Conservation (phyloP, 2,888 invertebrate genomes). For the Isotomurus palustris region DNA sequence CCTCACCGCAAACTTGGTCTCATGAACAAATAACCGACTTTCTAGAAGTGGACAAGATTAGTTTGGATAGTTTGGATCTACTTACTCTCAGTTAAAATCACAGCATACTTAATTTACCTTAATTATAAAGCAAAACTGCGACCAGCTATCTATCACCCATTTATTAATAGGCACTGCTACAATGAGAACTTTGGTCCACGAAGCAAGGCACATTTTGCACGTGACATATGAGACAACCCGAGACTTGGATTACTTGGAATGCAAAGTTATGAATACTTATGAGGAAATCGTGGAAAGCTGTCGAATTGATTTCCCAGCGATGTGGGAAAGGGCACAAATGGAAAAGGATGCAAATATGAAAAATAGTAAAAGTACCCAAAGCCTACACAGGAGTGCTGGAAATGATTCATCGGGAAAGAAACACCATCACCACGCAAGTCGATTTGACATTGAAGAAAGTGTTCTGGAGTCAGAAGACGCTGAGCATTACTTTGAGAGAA, state of each 20-base stretch:
- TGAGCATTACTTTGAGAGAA: conserved; percentile 15
- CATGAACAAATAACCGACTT: conserved; percentile 14
- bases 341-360: not conserved
- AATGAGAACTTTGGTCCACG: conserved; percentile 16
- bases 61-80: conserved; percentile 19
- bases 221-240: conserved; percentile 22
- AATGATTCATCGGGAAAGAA: too few species aligned
- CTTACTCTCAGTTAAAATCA: too few species aligned
- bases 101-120: too few species aligned
- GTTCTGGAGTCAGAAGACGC: conserved; percentile 18
- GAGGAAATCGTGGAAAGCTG: conserved; percentile 9
- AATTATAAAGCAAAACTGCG: too few species aligned
- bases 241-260: conserved; percentile 21
- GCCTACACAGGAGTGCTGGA: too few species aligned
- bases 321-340: conserved; percentile 4
- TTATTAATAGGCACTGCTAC: conserved; percentile 17
- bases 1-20: not conserved
- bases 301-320: not conserved
- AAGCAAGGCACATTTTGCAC: conserved; percentile 18
- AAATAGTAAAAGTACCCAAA: not conserved
- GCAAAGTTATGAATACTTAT: conserved; percentile 10
- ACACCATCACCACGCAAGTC: too few species aligned
- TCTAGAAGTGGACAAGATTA: conserved; percentile 26
- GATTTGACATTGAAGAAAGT: conserved; percentile 19
- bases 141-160: too few species aligned